Base-by-base conservation (phyloP, 1,140 invertebrate species). In the Bombus impatiens region DNA sequence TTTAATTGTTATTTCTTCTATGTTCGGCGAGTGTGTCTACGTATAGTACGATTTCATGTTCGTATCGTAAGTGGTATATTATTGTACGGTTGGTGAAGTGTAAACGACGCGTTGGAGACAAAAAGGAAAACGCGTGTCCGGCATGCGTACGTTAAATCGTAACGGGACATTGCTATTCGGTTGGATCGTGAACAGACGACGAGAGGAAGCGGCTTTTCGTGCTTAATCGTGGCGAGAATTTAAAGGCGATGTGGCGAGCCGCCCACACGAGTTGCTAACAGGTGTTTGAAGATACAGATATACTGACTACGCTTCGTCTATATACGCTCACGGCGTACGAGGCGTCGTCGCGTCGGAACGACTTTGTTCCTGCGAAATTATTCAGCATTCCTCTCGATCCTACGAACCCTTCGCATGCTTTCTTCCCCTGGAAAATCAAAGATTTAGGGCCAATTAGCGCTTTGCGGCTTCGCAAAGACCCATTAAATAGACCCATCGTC, bases 271-370 rank as follows among this genome's bases (percentile, higher is more conserved):
- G 82, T 87, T 89, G 93, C 91, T 95, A 95, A 95, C 94, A 95
- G 94, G 94, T 95, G 94, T 94, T 92, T 89, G 89, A 78, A 92
- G 88, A 94, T 95, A 95, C 94, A 94, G 93, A 89, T 94, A 94
- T 94, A 94, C 88, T 65, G 88, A 57, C 47, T 13, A 59, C 68
- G 53, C 62, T 82, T 37, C 35, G 67, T 32, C 78, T 79, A 72
- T 74, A 44, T 32, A 62, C 67, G 32, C 68, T 62, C 44, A 1
- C 37, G 18, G 40, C 8, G n/a, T 47, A 37, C 42, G n/a, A 67
- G 53, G 3, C 35, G 37, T 13, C 35, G 37, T 28, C 74, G 18
- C 10, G 18, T 4, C 47, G 47, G 25, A 18, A 67, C 2, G 5
- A 53, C 22, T 76, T 37, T 59, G 9, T 22, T 25, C 37, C 37